Conservation (phyloP, 1,140 invertebrate genomes). For the Drosophila prosaltans region DNA sequence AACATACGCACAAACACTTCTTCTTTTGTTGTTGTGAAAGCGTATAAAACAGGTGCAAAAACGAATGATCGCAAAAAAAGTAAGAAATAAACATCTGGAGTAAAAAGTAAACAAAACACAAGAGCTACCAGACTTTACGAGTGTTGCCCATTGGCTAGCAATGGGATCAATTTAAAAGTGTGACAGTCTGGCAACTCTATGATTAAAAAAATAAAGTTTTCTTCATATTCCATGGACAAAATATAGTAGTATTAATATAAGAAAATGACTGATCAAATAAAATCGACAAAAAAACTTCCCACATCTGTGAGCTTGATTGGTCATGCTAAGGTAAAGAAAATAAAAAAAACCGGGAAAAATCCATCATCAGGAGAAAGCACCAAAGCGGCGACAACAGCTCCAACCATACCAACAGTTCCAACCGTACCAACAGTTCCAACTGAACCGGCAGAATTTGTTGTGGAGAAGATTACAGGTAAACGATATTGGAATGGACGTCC, state of each 20-base stretch:
- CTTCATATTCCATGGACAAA: background rate
- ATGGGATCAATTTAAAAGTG: background rate
- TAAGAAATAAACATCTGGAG: no score
- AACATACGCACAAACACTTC: no score
- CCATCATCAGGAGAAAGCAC: background rate
- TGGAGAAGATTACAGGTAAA: constrained; percentile 42
- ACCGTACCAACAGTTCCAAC: background rate
- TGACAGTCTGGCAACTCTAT: background rate
- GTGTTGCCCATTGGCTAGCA: background rate
- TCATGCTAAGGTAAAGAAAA: background rate
- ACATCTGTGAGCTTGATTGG: background rate
- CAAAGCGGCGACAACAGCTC: background rate
- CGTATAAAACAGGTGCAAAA: background rate
- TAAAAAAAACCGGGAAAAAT: background rate
- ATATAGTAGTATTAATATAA: no score
- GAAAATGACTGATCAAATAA: background rate
- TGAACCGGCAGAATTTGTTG: background rate
- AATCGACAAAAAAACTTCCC: background rate
- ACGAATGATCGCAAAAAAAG: no score
- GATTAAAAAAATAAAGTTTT: background rate
- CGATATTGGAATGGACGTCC: constrained; percentile 32
- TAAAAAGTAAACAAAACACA: no score
- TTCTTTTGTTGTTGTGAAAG: background rate
- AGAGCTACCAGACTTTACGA: background rate
- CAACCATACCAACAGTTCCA: no score